Base-by-base conservation (phyloP, 2,113 vertebrate species). In the Patagioenas fasciata region DNA sequence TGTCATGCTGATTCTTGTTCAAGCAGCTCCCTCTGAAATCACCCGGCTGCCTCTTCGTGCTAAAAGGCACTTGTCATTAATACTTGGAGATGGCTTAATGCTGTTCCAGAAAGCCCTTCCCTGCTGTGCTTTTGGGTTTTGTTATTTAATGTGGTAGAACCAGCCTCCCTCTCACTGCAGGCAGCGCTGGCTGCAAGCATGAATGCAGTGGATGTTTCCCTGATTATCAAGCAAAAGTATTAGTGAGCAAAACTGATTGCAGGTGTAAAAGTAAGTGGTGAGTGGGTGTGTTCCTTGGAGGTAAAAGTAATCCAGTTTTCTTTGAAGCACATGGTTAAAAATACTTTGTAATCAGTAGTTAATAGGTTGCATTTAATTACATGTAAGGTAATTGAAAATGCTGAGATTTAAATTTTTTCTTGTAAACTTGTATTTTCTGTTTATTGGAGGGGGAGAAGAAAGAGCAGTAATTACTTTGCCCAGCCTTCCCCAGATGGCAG, bases 81-180 rank as follows among this genome's bases (percentile, higher is more conserved):
- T 84, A 34, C 86, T 56, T 48, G 72, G 17, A 75, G 67, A 67
- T 32, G 85, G 28, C 82, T 91, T 70, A 74, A 29, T 64, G 85
- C 67, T 60, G 23, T 15, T 86, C 58, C 85, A 85, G n/a, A 83
- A 44, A 32, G 56, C 53, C 69, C 60, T 80, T 65, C 69, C 93
- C 95, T 72, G 88, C 93, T 93, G 80, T 36, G 88, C 80, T 44
- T 60, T 84, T 34, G 80, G 85, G 29, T 31, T 88, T 79, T 40
- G 40, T 40, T 40, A 40, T 40, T 40, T 40, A 40, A 40, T 40
- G 13, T 15, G 44, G 65, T 16, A 32, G 42, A n/a, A 40, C 38
- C 57, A 6, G 73, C 71, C 72, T 91, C 58, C 57, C 44, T 36
- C 48, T 92, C 40, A 2, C 75, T 94, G 79, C 92, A 93, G 90